These are phyloP conservation scores for Brachionus rubens DNA, from an alignment of 1,140 invertebrate genomes.

Conservation along the genomic window DNA sequence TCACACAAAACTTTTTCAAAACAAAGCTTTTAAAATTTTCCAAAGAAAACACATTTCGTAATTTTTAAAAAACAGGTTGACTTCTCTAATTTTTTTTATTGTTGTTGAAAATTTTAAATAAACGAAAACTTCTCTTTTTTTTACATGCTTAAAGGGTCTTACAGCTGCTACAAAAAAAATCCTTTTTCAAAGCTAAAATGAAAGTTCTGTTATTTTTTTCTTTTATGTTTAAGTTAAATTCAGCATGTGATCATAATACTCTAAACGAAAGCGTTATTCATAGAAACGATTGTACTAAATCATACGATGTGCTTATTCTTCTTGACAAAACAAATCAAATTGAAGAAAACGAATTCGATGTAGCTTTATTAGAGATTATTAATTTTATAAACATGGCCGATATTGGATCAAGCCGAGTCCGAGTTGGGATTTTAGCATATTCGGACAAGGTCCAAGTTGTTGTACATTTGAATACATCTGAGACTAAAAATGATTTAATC, in stretches of 20 bases:
- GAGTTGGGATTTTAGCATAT: not conserved
- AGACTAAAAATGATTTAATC: not conserved
- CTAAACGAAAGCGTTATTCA: not conserved
- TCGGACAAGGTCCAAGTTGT: not conserved
- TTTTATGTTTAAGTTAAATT: not conserved
- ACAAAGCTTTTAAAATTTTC: too few relatives aligned
- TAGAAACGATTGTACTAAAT: not conserved
- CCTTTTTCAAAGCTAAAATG: too few relatives aligned
- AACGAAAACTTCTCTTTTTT: too few relatives aligned
- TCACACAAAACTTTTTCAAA: too few relatives aligned
- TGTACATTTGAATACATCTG: not conserved
- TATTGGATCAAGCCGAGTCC: not conserved
- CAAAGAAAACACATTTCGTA: too few relatives aligned
- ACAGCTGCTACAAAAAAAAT: too few relatives aligned
- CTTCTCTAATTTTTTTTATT: too few relatives aligned
- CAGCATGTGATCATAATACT: not conserved
- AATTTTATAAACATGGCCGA: not conserved
- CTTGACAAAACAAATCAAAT: not conserved
- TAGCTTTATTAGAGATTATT: not conserved
- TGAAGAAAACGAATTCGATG: not conserved
- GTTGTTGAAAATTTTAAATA: too few relatives aligned
- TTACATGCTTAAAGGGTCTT: too few relatives aligned
- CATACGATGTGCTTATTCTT: constrained; percentile 1
- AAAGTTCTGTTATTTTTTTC: too few relatives aligned
- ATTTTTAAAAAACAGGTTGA: too few relatives aligned